Percentiles rank a stretch among this genome's conserved stretches.
phyloP scores from a whole-genome alignment of 2,888 invertebrate species.

The Hirtodrosophila confusa region DNA sequence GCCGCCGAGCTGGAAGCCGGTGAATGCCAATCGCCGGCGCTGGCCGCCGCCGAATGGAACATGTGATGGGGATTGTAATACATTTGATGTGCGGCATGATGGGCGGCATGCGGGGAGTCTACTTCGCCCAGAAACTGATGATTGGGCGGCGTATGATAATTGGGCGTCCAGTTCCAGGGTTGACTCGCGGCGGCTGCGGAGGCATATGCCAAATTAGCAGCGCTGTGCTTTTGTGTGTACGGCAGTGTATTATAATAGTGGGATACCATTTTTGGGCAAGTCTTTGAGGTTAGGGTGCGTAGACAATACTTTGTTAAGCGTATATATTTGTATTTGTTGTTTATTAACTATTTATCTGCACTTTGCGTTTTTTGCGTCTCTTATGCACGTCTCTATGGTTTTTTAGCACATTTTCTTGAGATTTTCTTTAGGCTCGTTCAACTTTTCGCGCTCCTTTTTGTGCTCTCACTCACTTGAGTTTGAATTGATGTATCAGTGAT shows the following conservation, averaged over 20 bases:
- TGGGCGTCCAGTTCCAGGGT: slow-evolving; percentile 85
- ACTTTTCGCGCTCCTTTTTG: slow-evolving; percentile 30
- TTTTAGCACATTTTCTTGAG: slow-evolving; percentile 5
- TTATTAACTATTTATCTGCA: background rate
- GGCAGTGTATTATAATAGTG: slow-evolving; percentile 88
- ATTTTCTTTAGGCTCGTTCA: slow-evolving; percentile 7
- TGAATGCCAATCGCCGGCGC: slow-evolving; percentile 81
- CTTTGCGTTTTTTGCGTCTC: slow-evolving; percentile 9
- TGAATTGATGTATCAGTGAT: slow-evolving; percentile 13
- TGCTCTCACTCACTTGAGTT: slow-evolving; percentile 17
- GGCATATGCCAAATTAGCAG: slow-evolving; percentile 86
- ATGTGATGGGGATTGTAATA: slow-evolving; percentile 85
- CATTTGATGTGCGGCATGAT: slow-evolving; percentile 82
- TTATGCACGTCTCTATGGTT: slow-evolving; percentile 17
- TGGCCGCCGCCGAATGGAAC: slow-evolving; percentile 83
- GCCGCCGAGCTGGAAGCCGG: slow-evolving; percentile 70
- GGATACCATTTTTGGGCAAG: slow-evolving; percentile 86
- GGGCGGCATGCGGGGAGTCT: slow-evolving; percentile 83
- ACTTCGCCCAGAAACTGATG: slow-evolving; percentile 84
- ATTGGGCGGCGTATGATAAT: slow-evolving; percentile 84
- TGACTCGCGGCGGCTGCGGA: slow-evolving; percentile 74
- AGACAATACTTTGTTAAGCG: background rate
- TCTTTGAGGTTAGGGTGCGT: slow-evolving; percentile 44
- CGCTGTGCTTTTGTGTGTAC: slow-evolving; percentile 88
- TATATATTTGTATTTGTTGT: slow-evolving; percentile 1